Percentiles rank a stretch among this genome's conserved stretches.
phyloP scores from a whole-genome alignment of 2,797 vertebrate species.

The Pipistrellus pygmaeus region DNA sequence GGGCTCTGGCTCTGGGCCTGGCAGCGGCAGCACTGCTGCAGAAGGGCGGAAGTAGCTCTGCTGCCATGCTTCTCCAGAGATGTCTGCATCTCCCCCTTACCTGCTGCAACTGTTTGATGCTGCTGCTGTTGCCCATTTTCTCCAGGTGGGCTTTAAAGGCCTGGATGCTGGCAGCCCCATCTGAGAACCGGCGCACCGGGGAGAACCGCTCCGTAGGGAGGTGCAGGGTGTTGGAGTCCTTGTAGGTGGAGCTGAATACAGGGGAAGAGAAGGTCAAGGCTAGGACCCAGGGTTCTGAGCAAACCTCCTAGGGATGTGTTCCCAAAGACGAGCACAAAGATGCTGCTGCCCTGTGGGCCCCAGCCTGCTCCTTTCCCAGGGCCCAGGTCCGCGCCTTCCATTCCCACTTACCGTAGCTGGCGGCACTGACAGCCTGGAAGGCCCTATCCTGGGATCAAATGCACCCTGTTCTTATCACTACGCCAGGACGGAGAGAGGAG shows the following conservation, averaged over 20 bases:
- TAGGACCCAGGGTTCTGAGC: conserved; percentile 14
- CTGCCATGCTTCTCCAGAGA: conserved; percentile 14
- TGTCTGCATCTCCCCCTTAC: conserved; percentile 83
- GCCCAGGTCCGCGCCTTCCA: not conserved
- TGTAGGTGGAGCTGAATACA: conserved; percentile 95
- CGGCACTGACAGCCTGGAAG: conserved; percentile 46
- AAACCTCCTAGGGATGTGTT: conserved; percentile 65
- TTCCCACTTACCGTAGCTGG: conserved; percentile 67
- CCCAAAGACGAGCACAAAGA: conserved; percentile 58
- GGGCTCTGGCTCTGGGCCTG: not conserved
- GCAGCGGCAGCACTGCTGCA: not conserved
- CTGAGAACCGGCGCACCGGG: conserved; percentile 97
- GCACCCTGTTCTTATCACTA: conserved; percentile 26
- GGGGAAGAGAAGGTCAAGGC: conserved; percentile 74
- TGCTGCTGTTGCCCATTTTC: conserved; percentile 93
- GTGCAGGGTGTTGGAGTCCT: conserved; percentile 99
- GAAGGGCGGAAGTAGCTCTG: not conserved
- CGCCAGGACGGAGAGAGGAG: not conserved
- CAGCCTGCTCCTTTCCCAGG: conserved; percentile 41
- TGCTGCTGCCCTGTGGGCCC: not conserved
- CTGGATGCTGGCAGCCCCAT: conserved; percentile 97
- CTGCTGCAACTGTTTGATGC: conserved; percentile 98
- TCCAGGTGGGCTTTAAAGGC: conserved; percentile 99
- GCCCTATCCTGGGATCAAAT: conserved; percentile 53
- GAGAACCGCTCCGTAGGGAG: conserved; percentile 99